Conservation (phyloP, 2,888 invertebrate genomes). For the Drosophila rubida region DNA sequence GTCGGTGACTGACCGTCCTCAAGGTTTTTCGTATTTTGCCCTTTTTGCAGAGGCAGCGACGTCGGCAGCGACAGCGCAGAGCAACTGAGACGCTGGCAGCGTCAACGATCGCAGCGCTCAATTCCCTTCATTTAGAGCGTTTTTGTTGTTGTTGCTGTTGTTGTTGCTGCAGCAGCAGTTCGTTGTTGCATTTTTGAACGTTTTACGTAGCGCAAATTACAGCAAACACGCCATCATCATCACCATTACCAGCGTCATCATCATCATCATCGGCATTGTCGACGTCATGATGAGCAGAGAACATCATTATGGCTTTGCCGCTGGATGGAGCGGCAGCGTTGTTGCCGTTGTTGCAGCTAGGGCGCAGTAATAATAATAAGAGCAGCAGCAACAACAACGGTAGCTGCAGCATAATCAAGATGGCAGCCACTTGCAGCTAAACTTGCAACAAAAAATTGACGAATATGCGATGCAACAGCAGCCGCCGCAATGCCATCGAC, state of each 20-base stretch:
- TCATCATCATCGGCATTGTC: constrained; percentile 22
- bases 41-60: constrained; percentile 66
- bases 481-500: constrained; percentile 2
- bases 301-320: constrained; percentile 31
- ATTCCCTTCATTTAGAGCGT: constrained; percentile 80
- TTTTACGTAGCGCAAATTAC: constrained; percentile 83
- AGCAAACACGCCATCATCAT: constrained; percentile 82
- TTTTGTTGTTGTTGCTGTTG: constrained; percentile 60
- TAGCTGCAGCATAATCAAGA: constrained; percentile 76
- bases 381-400: constrained; percentile 49
- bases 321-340: constrained; percentile 40
- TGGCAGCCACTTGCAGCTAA: constrained; percentile 76
- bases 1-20: constrained; percentile 83
- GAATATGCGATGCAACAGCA: constrained; percentile 69
- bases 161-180: constrained; percentile 52
- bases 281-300: constrained; percentile 18
- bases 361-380: constrained; percentile 62
- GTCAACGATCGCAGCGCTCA: constrained; percentile 79
- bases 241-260: constrained; percentile 57
- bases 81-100: constrained; percentile 62
- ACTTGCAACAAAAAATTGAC: constrained; percentile 65
- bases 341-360: constrained; percentile 50
- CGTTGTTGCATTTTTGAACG: constrained; percentile 79
- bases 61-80: constrained; percentile 25
- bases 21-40: constrained; percentile 82